A percentile compares a stretch with the other conserved stretches of the same genome.
Conservation (phyloP, 2,797 vertebrate species). For the Coreius guichenoti region DNA sequence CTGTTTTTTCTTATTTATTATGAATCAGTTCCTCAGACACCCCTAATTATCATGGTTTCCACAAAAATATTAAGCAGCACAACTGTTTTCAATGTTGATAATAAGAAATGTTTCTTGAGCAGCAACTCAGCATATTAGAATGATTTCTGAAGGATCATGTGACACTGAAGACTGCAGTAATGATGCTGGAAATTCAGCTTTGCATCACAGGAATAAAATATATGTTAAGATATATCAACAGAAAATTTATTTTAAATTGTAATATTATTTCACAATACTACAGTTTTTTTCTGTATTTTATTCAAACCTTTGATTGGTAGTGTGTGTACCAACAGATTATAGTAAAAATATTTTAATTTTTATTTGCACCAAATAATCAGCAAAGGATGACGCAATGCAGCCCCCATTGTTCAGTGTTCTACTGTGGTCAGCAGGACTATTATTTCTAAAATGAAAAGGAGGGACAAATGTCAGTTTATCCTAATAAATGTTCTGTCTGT, state of each 20-base stretch:
- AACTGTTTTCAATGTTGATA: background rate
- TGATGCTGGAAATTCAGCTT: background rate
- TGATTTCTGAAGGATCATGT: background rate
- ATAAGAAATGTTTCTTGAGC: background rate
- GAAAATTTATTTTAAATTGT: background rate
- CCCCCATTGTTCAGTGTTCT: too few species aligned
- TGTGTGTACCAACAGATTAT: background rate
- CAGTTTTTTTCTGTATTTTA: background rate
- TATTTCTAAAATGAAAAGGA: slow-evolving; percentile 34
- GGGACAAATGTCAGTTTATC: slow-evolving; percentile 6
- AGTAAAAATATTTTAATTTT: background rate
- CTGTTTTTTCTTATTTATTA: background rate
- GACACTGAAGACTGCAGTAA: too few species aligned
- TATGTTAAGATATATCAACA: background rate
- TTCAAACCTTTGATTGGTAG: too few species aligned
- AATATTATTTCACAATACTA: background rate
- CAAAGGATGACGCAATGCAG: background rate
- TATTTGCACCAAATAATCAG: background rate
- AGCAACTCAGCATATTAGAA: background rate
- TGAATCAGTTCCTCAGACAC: background rate
- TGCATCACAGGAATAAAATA: background rate
- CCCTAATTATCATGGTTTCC: background rate
- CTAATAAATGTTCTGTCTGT: slow-evolving; percentile 37
- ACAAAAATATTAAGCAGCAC: background rate
- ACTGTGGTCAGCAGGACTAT: background rate